Conservation (phyloP, 1,140 invertebrate genomes). For the Medauroidea extradentata region DNA sequence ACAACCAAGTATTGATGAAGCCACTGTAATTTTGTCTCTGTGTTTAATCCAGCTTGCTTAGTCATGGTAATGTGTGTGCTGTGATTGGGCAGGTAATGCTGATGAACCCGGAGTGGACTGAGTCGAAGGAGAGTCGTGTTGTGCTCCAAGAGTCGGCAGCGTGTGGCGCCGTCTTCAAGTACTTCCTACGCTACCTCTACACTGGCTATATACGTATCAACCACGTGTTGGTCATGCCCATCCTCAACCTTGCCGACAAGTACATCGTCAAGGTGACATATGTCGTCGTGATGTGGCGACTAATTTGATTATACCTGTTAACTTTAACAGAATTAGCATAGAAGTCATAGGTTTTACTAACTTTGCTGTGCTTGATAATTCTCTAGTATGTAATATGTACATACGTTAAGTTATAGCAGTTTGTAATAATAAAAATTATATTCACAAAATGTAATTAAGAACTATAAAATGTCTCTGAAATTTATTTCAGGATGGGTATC, state of each 20-base stretch:
- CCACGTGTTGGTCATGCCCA: constrained; percentile 74
- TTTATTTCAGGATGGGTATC: no score
- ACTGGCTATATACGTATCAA: constrained; percentile 85
- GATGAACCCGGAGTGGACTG: constrained; percentile 89
- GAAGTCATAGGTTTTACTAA: background rate
- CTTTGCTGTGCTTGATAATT: background rate
- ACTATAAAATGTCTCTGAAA: no score
- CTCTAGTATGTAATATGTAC: background rate
- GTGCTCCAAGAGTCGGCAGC: constrained; percentile 79
- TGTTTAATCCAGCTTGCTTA: no score
- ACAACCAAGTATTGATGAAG: no score
- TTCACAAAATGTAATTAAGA: no score
- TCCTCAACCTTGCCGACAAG: constrained; percentile 86
- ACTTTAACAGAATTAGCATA: no score
- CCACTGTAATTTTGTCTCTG: no score
- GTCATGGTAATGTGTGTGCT: no score
- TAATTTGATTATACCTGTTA: background rate
- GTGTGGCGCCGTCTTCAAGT: constrained; percentile 78
- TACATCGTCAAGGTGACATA: constrained; percentile 78
- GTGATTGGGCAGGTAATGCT: constrained; percentile 82
- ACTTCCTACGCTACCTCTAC: constrained; percentile 90
- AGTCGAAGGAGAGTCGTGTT: constrained; percentile 79
- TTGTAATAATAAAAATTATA: no score
- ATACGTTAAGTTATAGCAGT: no score
- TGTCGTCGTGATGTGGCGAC: background rate